Evolutionary conservation across 1,140 invertebrate genomes (phyloP), one percentile per base, ranked within the genome.

Genomic region (Drosophila gunungcola): DNA sequence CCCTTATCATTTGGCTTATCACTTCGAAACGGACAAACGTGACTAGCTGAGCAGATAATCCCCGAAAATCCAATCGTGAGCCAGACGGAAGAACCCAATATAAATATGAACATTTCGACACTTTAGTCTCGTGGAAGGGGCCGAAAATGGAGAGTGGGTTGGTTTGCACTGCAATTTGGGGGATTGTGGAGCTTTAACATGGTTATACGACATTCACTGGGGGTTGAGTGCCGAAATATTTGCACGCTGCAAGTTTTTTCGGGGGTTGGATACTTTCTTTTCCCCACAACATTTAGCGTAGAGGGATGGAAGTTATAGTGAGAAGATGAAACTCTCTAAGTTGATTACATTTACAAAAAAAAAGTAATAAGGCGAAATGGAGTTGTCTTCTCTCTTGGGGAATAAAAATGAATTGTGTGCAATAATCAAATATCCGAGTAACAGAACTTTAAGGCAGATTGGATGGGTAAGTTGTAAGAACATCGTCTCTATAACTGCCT

Each of bases 271-370:
- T 39, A 38, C 34, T 32, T 34, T 12, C 60, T 34, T 64, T 36
- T 5, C 21, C 39, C 65, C 38, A 6, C 7, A 6, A 5, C 16
- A 42, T 10, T 9, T 34, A 21, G 9, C n/a, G 13, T 13, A 16
- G 34, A 46, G 67, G 67, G 63, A 32, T 64, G 60, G 11, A 64
- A 49, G 36, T 25, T 32, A 52, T 4, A 41, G 13, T 5, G n/a
- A 29, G 34, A 42, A 32, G 36, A 53, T 52, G 32, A 57, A 39
- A 43, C 53, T 69, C 16, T 32, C n/a, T 25, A 39, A 16, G 41
- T 46, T 46, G 34, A 69, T 69, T 69, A 55, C 32, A 69, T 54
- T 68, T 53, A n/a, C 41, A 52, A 64, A 34, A 53, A 53, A 67
- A 42, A 52, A 42, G 34, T 21, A 67, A 54, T 69, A 67, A 49